phyloP scores from a whole-genome alignment of 2,113 vertebrate genomes.

The Mirza zaza region DNA sequence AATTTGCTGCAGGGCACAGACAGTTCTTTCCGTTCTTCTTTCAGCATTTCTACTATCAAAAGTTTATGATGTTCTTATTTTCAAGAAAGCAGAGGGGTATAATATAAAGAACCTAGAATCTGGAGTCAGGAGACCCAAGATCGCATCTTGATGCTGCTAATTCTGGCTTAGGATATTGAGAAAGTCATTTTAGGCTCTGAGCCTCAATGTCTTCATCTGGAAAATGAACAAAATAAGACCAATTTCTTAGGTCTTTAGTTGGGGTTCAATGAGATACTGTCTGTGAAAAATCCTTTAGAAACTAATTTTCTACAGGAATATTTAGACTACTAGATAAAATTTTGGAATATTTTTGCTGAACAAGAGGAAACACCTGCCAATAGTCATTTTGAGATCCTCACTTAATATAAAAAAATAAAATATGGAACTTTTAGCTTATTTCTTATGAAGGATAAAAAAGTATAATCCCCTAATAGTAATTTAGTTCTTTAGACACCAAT shows the following conservation, averaged over 20 bases:
- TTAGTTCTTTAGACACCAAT: neutral
- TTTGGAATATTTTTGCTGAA: neutral
- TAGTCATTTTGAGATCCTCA: constrained; percentile 13
- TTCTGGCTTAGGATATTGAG: neutral
- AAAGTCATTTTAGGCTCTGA: neutral
- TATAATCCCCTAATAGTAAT: neutral
- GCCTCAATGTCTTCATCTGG: neutral
- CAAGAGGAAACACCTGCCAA: neutral
- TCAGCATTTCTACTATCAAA: neutral
- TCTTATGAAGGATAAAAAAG: neutral
- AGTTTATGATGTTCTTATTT: neutral
- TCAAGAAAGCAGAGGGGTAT: neutral
- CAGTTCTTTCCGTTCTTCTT: neutral
- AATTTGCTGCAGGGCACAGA: constrained; percentile 17
- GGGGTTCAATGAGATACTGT: neutral
- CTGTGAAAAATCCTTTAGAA: neutral
- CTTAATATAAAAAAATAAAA: neutral
- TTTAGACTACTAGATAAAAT: neutral
- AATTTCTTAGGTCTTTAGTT: neutral
- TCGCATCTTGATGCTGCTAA: neutral
- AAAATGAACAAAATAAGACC: neutral
- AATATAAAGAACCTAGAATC: neutral
- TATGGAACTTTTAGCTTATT: neutral
- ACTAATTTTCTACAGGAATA: neutral
- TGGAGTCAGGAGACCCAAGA: neutral